Percentiles rank a stretch among this genome's conserved stretches.
Conservation (phyloP, 2,888 invertebrate species). For the Linnaemya vulpina region DNA sequence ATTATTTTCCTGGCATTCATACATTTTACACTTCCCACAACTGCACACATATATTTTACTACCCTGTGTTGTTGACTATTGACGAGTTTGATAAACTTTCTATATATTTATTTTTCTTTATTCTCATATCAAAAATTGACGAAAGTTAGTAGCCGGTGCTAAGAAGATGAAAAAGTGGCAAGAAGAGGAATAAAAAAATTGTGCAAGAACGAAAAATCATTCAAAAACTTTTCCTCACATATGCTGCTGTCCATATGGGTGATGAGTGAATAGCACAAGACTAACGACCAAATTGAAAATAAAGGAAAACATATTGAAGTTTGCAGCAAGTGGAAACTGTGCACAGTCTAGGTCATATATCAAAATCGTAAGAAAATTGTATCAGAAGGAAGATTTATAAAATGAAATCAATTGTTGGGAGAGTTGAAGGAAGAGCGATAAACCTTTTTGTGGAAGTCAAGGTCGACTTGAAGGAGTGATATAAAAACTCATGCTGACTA, state of each 20-base stretch:
- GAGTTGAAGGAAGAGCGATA: neutral
- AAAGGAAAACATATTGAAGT: constrained; percentile 62
- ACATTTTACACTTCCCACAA: neutral
- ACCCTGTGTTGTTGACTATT: constrained; percentile 13
- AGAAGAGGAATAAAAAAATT: constrained; percentile 1
- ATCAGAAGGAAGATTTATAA: constrained; percentile 41
- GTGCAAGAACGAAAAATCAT: constrained; percentile 39
- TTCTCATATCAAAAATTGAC: constrained; percentile 51
- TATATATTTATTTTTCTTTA: constrained; percentile 35
- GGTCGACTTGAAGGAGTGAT: neutral
- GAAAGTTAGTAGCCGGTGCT: constrained; percentile 57
- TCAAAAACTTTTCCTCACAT: constrained; percentile 64
- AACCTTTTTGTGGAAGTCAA: neutral
- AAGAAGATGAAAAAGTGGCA: constrained; percentile 48
- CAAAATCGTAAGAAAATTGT: constrained; percentile 57
- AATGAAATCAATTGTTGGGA: constrained; percentile 11
- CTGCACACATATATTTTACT: neutral
- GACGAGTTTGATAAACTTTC: constrained; percentile 62
- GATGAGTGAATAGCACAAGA: constrained; percentile 52
- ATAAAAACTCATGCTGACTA: neutral
- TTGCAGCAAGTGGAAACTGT: constrained; percentile 31
- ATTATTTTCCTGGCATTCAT: neutral
- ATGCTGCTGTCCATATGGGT: constrained; percentile 59
- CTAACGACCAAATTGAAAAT: constrained; percentile 56
- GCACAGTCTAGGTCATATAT: constrained; percentile 65